phyloP scores from a whole-genome alignment of 2,113 vertebrate genomes.

The Lagenorhynchus albirostris region DNA sequence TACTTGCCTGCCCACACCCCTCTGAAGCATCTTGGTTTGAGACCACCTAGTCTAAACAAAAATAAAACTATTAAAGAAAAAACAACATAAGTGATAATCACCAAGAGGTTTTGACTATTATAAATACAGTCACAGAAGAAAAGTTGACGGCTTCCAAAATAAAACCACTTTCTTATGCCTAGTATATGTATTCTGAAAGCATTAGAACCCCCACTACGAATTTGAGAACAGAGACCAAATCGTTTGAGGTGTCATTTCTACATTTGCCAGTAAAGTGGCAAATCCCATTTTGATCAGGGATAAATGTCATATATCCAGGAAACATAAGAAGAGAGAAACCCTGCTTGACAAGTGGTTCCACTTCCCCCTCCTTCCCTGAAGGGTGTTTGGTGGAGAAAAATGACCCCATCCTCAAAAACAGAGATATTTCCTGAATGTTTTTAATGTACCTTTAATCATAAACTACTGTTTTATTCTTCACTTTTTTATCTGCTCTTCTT shows the following conservation, averaged over 20 bases:
- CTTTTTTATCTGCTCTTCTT: not conserved
- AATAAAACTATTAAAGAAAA: not conserved
- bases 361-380: not conserved
- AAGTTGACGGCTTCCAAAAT: not conserved
- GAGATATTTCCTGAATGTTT: not conserved
- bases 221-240: not conserved
- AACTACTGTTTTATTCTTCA: conserved; percentile 8
- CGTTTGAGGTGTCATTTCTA: not conserved
- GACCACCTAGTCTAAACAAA: not conserved
- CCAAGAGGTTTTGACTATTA: not conserved
- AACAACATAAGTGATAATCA: not conserved
- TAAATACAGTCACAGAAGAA: not conserved
- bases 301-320: not conserved
- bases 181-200: not conserved
- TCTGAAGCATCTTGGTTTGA: not conserved
- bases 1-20: accelerated
- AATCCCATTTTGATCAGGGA: not conserved
- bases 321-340: not conserved
- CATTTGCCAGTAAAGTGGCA: not conserved
- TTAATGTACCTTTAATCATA: not conserved
- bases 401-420: not conserved
- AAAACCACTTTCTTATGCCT: not conserved
- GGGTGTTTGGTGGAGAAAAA: not conserved
- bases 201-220: not conserved
- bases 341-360: not conserved